Conservation (phyloP, 2,113 vertebrate genomes). For the Sinocyclocheilus grahami region DNA sequence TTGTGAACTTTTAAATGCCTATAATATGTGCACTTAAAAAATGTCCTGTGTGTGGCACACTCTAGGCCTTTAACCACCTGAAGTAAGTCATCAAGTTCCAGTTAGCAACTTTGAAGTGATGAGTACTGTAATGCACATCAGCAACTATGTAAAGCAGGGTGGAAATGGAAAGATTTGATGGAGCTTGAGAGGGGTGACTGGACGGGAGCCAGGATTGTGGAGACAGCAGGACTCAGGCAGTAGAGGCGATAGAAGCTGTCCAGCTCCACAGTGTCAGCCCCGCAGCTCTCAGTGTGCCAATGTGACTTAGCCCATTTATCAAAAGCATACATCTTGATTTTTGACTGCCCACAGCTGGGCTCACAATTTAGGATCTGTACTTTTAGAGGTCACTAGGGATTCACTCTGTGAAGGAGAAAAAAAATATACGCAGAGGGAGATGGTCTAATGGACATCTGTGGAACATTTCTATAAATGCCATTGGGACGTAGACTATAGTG, state of each 20-base stretch:
- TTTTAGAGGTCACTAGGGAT: constrained; percentile 39
- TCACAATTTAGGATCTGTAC: constrained; percentile 14
- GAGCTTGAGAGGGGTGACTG: constrained; percentile 17
- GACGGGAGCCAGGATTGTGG: background rate
- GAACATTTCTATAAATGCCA: constrained; percentile 14
- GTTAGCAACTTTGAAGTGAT: constrained; percentile 18
- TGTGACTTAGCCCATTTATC: constrained; percentile 19
- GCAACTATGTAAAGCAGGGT: constrained; percentile 14
- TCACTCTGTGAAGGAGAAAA: constrained; percentile 9
- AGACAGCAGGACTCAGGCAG: background rate
- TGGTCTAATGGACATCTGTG: constrained; percentile 7
- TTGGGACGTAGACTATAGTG: background rate
- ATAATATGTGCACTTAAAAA: background rate
- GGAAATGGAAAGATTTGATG: constrained; percentile 14
- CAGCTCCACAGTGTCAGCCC: constrained; percentile 4
- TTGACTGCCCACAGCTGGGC: constrained; percentile 15
- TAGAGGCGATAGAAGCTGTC: constrained; percentile 12
- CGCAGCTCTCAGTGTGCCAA: background rate
- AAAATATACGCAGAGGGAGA: constrained; percentile 16
- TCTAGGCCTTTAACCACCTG: background rate
- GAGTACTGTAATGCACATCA: background rate
- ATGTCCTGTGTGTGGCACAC: background rate
- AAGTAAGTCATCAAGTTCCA: constrained; percentile 8
- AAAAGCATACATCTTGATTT: constrained; percentile 18
- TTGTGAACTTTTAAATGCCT: background rate